Evolutionary conservation across 2,113 vertebrate species (phyloP), one percentile per base, ranked within the genome.

Genomic region (Phalacrocorax pelagicus): DNA sequence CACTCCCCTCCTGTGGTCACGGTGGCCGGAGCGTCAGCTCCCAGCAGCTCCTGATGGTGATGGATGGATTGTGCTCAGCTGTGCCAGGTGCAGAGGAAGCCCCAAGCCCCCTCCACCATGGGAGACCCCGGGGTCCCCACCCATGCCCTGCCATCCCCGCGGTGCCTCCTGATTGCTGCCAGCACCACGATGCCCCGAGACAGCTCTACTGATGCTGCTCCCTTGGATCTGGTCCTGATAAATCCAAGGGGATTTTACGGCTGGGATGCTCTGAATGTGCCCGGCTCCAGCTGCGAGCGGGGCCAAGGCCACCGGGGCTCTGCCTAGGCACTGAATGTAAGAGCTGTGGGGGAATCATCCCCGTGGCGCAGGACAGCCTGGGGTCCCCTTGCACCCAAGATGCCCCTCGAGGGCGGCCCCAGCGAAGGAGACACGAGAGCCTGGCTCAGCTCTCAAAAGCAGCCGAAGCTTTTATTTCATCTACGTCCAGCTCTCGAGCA

Each of bases 391-490:
- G 55, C 27, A 21, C 47, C 82, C 4, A 0, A 3, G 40, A 14
- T 12, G 16, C 30, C 84, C 66, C 71, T 42, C 1, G 9, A 8
- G 9, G 52, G 54, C 27, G 77, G 44, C 86, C 44, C 57, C 69
- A 13, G 78, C 1, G 5, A 94, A 92, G 86, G 86, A 95, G 61
- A 71, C 86, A 1, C 26, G 2, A 30, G 83, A 91, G 86, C 92
- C 92, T 2, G 4, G 74, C 92, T 95, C 94, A 91, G 94, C 92
- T 92, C 94, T 75, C 83, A 5, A 10, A 96, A 96, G 95, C 95
- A 5, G 94, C 94, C n/a, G 52, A 96, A 96, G 94, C 94, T 96
- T 95, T 96, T 96, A 95, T 95, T 96, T 95, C 66, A 62, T 88
- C 90, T 82, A 71, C n/a, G 15, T 71, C 86, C 92, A 34, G 93